Evolutionary conservation across 2,113 vertebrate species (phyloP).

Genomic region (Brachypodius melanocephalos): DNA sequence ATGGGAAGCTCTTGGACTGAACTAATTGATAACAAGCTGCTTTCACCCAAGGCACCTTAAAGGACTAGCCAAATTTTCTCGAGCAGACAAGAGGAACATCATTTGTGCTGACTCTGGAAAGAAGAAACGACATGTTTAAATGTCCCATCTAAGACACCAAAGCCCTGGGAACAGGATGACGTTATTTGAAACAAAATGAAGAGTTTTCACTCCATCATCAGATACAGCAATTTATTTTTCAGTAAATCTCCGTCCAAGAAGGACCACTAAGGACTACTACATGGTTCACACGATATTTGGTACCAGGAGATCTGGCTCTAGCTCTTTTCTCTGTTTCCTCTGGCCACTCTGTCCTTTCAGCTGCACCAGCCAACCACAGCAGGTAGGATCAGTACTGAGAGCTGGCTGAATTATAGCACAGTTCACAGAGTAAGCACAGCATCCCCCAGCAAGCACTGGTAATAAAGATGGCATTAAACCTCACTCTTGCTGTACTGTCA

Average conservation of each 20-base stretch:
- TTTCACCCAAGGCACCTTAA: neutral
- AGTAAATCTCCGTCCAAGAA: neutral
- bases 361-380: neutral
- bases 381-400: neutral
- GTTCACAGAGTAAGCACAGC: neutral
- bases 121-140: neutral
- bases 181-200: neutral
- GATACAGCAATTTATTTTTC: neutral
- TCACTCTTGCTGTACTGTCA: neutral
- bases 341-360: neutral
- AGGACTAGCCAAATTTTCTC: neutral
- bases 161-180: neutral
- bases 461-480: neutral
- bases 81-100: neutral
- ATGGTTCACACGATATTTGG: neutral
- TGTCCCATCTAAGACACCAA: neutral
- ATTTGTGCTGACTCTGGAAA: neutral
- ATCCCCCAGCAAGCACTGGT: neutral
- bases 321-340: neutral
- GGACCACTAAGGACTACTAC: neutral
- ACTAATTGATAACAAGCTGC: neutral
- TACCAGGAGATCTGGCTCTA: neutral
- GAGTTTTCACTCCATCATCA: neutral
- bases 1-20: neutral
- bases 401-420: neutral